Percentiles rank a stretch among this genome's conserved stretches.
These are phyloP conservation scores for Pyrocoelia pectoralis DNA, from an alignment of 2,888 invertebrate genomes.

Conservation along the genomic window DNA sequence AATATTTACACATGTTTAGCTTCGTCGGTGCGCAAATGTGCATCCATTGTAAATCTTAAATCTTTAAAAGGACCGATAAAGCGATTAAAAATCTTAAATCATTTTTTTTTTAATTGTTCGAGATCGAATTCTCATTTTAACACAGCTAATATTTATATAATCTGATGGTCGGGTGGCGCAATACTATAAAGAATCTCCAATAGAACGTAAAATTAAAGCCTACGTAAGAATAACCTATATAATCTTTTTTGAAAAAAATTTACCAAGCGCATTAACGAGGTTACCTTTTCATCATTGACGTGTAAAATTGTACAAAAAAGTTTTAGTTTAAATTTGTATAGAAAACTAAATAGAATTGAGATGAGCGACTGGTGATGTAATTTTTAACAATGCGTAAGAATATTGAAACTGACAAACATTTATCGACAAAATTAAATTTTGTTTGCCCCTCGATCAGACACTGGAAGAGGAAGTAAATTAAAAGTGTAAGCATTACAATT, in stretches of 20 bases:
- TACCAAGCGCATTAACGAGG: conserved; percentile 41
- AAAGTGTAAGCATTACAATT: not conserved
- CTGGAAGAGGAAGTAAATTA: not conserved
- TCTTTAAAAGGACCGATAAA: not conserved
- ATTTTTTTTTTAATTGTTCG: not conserved
- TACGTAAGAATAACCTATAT: conserved; percentile 41
- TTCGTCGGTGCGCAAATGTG: no score
- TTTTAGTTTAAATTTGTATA: not conserved
- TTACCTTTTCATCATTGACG: conserved; percentile 32
- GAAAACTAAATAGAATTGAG: not conserved
- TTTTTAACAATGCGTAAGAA: conserved; percentile 7
- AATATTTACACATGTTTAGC: no score
- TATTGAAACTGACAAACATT: conserved; percentile 7
- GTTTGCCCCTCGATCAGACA: not conserved
- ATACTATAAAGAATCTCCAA: conserved; percentile 40
- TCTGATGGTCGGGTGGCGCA: conserved; percentile 26
- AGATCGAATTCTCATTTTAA: conserved; percentile 34
- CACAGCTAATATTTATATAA: conserved; percentile 21
- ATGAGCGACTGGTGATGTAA: not conserved
- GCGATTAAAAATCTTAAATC: not conserved
- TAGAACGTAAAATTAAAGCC: conserved; percentile 46
- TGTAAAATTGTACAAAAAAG: conserved; percentile 25
- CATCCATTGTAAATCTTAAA: not conserved
- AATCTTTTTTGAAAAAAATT: conserved; percentile 40
- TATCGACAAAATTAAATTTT: conserved; percentile 7